Evolutionary conservation across 2,113 vertebrate genomes (phyloP), one percentile per base, ranked within the genome.

Genomic region (Myiozetetes cayanensis): DNA sequence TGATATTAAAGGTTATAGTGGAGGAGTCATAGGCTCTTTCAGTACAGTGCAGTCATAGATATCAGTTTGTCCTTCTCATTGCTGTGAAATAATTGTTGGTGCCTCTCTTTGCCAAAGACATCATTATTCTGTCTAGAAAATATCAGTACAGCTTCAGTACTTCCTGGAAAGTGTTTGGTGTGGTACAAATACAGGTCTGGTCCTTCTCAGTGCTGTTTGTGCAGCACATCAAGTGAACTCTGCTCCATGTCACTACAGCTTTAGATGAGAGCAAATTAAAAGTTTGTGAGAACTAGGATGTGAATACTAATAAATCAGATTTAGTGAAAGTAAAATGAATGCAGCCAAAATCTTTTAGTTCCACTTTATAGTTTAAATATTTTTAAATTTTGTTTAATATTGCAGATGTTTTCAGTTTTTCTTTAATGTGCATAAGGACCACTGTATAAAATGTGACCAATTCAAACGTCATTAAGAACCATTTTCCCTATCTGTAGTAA

Each of bases 91-190:
- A 96, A 86, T 90, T 73, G 72, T 75, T 76, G 77, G 59, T 80
- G 52, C 76, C 2, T 1, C 68, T 95, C n/a, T 84, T 87, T 81
- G 86, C 80, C 17, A 3, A 94, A 86, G 58, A 75, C 73, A 61
- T 89, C 73, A 31, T 94, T 92, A 71, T 85, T 92, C 88, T 84
- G 68, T 94, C 76, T 86, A 92, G 73, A 93, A 95, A 78, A 44
- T 84, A 93, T 24, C 76, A n/a, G 73, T 44, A 61, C 70, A 75
- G 65, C 80, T 95, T 92, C 77, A 41, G 15, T 75, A 68, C 83
- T 92, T 95, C 84, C 91, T 89, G 77, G 56, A 84, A 92, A 73
- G 82, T 73, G 24, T 89, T 95, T 35, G 56, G 65, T 85, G 46
- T 8, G 12, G 37, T 63, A 63, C 68, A 80, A 50, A 74, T 35